These are phyloP conservation scores for Pampusana beccarii DNA, from an alignment of 2,113 vertebrate genomes.

Conservation along the genomic window DNA sequence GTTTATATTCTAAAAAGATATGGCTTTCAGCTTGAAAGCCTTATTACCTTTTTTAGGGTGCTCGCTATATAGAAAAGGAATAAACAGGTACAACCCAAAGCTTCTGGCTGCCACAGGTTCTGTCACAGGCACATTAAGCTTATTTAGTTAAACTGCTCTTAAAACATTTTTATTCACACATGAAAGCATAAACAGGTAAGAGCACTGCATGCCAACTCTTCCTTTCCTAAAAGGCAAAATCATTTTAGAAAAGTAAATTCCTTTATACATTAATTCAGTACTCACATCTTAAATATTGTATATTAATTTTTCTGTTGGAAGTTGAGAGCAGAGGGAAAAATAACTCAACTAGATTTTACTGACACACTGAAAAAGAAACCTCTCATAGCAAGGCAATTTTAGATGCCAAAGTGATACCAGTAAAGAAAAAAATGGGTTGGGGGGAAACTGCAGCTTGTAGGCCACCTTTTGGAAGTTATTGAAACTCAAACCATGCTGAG, in stretches of 20 bases:
- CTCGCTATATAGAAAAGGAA: background rate
- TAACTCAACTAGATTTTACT: background rate
- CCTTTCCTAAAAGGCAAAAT: background rate
- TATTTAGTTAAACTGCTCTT: background rate
- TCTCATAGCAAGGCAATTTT: background rate
- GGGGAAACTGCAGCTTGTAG: background rate
- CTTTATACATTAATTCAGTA: background rate
- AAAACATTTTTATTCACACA: background rate
- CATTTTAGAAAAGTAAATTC: background rate
- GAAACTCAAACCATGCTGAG: conserved; percentile 8
- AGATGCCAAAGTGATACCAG: background rate
- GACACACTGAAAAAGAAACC: background rate
- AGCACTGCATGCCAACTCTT: background rate
- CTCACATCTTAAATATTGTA: background rate
- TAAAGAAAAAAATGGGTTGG: background rate
- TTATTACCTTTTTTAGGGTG: background rate
- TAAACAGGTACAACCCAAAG: background rate
- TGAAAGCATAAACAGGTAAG: conserved; percentile 1
- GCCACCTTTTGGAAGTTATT: background rate
- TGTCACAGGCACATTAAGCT: background rate
- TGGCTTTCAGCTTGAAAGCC: background rate
- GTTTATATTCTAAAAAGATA: background rate
- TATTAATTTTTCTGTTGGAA: background rate
- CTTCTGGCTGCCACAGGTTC: background rate
- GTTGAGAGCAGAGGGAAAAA: background rate